Percentiles rank a stretch among this genome's conserved stretches.
Evolutionary conservation across 1,140 invertebrate genomes (phyloP).

Genomic region (Zelostemma sp.): DNA sequence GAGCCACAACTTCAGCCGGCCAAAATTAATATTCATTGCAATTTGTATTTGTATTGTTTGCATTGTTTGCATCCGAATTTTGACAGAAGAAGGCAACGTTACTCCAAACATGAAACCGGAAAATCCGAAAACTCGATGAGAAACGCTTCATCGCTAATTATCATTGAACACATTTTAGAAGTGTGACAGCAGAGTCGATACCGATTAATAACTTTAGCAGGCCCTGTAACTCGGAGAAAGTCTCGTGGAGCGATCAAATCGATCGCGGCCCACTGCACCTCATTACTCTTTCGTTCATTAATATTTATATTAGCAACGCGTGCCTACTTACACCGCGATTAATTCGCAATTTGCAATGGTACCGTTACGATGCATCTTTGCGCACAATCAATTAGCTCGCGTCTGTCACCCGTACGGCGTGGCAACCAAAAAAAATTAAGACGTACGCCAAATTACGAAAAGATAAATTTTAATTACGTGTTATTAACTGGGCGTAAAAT

Average conservation of each 20-base stretch:
- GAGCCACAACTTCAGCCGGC: no score
- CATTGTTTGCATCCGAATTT: no score
- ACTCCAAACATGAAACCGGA: no score
- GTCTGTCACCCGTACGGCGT: background rate
- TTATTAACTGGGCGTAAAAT: no score
- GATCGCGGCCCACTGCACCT: background rate
- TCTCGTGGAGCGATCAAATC: background rate
- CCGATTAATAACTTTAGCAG: background rate
- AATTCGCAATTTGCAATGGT: background rate
- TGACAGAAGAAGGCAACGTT: no score
- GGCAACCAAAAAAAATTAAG: background rate
- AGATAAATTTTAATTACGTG: background rate
- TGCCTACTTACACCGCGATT: background rate
- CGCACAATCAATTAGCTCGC: background rate
- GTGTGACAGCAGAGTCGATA: background rate
- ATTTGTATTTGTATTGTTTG: no score
- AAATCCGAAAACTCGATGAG: background rate
- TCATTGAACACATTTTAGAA: background rate
- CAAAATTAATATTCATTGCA: no score
- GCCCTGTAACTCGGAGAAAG: background rate
- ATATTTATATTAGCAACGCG: constrained; percentile 3
- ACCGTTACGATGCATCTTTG: background rate
- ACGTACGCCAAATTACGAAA: no score
- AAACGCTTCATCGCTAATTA: background rate
- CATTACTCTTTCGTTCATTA: background rate